Percentiles rank a stretch among this genome's conserved stretches.
Evolutionary conservation across 2,888 invertebrate species (phyloP).

Genomic region (Zhuqinia jingwanae): DNA sequence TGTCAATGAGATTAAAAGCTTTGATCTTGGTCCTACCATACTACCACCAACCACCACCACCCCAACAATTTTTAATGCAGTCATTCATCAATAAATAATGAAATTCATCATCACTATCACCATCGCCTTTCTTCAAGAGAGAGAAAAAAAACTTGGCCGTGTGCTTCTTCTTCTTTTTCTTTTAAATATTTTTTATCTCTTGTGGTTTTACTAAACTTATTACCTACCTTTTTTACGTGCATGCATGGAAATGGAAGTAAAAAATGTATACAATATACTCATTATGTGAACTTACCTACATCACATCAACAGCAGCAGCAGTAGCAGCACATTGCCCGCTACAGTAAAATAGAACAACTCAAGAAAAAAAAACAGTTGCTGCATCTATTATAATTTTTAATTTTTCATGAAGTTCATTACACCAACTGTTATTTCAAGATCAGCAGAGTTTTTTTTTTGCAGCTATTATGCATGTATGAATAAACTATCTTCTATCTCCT

Average conservation of each 20-base stretch:
- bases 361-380: conserved; percentile 50
- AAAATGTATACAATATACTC: too few relatives aligned
- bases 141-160: too few relatives aligned
- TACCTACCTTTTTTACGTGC: too few relatives aligned
- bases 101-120: too few relatives aligned
- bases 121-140: not conserved
- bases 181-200: not conserved
- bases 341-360: conserved; percentile 32
- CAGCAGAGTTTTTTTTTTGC: conserved; percentile 1
- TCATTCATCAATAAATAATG: not conserved
- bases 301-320: too few relatives aligned
- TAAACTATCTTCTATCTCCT: too few relatives aligned
- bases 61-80: not conserved
- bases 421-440: conserved; percentile 65
- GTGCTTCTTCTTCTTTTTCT: not conserved
- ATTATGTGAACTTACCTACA: not conserved
- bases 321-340: not conserved
- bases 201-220: too few relatives aligned
- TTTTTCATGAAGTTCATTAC: conserved; percentile 51
- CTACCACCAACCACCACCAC: too few relatives aligned
- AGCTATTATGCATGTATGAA: not conserved
- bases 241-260: conserved; percentile 13
- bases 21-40: conserved; percentile 21
- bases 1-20: conserved; percentile 31
- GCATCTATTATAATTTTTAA: conserved; percentile 50